Base-by-base conservation (phyloP, 2,888 invertebrate genomes). In the Adelphocoris suturalis region DNA sequence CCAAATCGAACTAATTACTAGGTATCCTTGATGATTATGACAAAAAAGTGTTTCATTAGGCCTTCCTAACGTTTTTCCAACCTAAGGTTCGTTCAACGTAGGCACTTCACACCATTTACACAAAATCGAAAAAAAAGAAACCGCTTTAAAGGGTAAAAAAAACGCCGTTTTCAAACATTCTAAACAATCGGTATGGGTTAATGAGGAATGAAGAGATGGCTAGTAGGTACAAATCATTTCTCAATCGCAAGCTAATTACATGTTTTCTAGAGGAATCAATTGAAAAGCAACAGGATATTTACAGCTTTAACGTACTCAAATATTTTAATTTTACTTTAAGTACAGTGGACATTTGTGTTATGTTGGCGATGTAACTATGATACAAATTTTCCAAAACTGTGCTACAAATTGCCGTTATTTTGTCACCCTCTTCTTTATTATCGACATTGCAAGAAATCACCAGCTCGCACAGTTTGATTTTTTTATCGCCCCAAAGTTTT, bases 301-400 rank as follows among this genome's bases (percentile, higher is more conserved):
- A 85, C 37, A 61, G 28, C 78, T 90, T 90, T 9, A 87, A n/a
- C 9, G 82, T 13, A 48, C 57, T 82, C 48, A 90, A 46, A 78
- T 87, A 90, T 90, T 90, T 87, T 47, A 81, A 68, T 55, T 90
- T 90, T 46, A 48, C 28, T 61, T 90, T 90, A 61, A 90, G 90
- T 47, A 90, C 28, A 27, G 57, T 47, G 14, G 87, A 87, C 84
- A 90, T 90, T 76, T 86, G 90, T 37, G 57, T 57, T 14, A 90
- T 85, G 23, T 78, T 81, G 12, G 85, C 28, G 13, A 47, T 76
- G 78, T 90, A 90, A 55, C 90, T 90, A 27, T 48, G 37, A 55
- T 37, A 75, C 19, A 90, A 68, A 55, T 46, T 90, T 76, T 90
- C 75, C 57, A 61, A 9, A 11, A 52, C 86, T 46, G 75, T 19